Conservation (phyloP, 2,113 vertebrate genomes). For the Nycticryphes semicollaris region DNA sequence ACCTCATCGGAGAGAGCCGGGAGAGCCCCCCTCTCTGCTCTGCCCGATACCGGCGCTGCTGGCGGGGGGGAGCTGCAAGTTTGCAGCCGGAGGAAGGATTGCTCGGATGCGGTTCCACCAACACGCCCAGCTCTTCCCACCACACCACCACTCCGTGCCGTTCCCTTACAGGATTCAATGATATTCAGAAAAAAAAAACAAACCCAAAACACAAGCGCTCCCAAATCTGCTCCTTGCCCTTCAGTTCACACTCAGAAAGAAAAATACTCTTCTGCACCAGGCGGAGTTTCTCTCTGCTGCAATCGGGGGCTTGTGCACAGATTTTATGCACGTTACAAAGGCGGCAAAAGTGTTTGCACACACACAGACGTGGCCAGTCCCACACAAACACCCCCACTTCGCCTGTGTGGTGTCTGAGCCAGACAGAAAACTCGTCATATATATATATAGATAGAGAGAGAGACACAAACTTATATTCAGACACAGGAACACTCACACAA, state of each 20-base stretch:
- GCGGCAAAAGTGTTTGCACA: background rate
- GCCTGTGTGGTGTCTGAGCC: too few relatives aligned
- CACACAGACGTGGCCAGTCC: background rate
- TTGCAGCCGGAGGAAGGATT: background rate
- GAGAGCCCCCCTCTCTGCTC: background rate
- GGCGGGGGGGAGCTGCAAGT: background rate
- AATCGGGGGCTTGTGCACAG: rapidly evolving
- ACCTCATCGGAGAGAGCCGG: slow-evolving; percentile 27
- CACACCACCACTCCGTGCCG: background rate
- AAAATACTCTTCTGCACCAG: background rate
- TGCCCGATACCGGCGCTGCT: background rate
- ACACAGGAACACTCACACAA: rapidly evolving
- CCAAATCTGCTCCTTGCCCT: background rate
- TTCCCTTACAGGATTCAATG: background rate
- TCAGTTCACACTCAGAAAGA: background rate
- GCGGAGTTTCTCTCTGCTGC: background rate
- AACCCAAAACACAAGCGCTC: background rate
- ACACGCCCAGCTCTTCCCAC: background rate
- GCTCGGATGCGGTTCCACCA: background rate
- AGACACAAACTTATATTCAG: background rate
- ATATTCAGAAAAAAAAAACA: background rate
- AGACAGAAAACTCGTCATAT: background rate
- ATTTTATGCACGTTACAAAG: rapidly evolving
- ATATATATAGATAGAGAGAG: too few relatives aligned
- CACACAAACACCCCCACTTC: background rate